These are phyloP conservation scores for Talpa occidentalis DNA, from an alignment of 2,113 vertebrate genomes.

Conservation along the genomic window DNA sequence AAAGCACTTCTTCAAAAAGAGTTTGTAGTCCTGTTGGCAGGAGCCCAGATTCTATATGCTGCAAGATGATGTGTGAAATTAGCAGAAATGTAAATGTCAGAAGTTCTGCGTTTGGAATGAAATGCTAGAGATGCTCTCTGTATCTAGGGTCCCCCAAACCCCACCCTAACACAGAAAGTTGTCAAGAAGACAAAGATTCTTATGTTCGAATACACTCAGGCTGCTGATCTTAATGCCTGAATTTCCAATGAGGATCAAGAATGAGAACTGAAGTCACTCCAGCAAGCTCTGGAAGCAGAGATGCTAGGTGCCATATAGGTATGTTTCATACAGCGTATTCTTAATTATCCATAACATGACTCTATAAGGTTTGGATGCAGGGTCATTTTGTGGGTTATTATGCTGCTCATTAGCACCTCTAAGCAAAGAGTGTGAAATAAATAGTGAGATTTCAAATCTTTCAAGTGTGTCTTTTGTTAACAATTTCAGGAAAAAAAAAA, in stretches of 20 bases:
- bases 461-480: not conserved
- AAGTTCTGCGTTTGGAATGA: constrained; percentile 61
- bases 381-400: not conserved
- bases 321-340: not conserved
- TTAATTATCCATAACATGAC: not conserved
- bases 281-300: not conserved
- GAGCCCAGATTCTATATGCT: constrained; percentile 59
- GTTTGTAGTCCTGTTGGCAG: constrained; percentile 73
- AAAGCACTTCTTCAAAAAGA: constrained; percentile 51
- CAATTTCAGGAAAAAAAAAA: not conserved
- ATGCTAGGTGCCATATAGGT: not conserved
- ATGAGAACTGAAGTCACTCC: not conserved
- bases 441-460: not conserved
- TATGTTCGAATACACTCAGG: not conserved
- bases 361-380: not conserved
- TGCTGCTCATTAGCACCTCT: constrained; percentile 36
- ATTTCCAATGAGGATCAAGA: not conserved
- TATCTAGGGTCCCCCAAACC: not conserved
- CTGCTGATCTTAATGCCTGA: not conserved
- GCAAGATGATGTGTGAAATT: constrained; percentile 79
- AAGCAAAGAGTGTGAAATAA: constrained; percentile 50
- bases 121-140: not conserved
- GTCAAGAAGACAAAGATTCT: not conserved
- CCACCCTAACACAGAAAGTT: not conserved
- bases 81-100: constrained; percentile 78